These are phyloP conservation scores for Ganaspis sp. DNA, from an alignment of 1,140 invertebrate species.

Conservation along the genomic window DNA sequence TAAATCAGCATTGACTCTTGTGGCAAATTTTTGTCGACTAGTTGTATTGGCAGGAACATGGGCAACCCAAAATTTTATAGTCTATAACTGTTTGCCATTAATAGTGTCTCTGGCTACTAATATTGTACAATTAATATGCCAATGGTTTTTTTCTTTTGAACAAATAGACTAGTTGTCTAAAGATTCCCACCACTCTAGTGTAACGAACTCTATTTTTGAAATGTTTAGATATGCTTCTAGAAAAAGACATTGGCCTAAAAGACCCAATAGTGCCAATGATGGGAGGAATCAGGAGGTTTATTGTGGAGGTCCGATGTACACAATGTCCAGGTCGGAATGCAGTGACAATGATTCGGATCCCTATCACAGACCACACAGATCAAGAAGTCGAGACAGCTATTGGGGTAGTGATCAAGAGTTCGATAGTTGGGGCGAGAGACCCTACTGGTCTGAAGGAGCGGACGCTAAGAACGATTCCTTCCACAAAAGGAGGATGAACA, in stretches of 20 bases:
- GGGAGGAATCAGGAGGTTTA: constrained; percentile 70
- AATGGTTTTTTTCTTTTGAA: too few species aligned
- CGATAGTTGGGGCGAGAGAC: constrained; percentile 70
- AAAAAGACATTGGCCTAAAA: constrained; percentile 79
- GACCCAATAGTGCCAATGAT: constrained; percentile 80
- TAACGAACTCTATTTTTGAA: not conserved
- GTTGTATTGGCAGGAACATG: too few species aligned
- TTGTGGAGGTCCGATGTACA: constrained; percentile 64
- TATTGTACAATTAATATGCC: too few species aligned
- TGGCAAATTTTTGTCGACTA: too few species aligned
- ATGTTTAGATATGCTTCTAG: constrained; percentile 69
- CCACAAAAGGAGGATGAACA: constrained; percentile 71
- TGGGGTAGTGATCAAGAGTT: constrained; percentile 74
- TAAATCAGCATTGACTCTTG: too few species aligned
- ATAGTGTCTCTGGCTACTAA: too few species aligned
- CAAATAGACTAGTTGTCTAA: not conserved
- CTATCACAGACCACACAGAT: constrained; percentile 68
- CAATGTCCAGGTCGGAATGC: constrained; percentile 72
- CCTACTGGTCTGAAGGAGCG: constrained; percentile 70
- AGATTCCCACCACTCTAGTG: too few species aligned
- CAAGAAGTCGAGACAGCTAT: constrained; percentile 68
- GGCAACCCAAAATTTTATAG: too few species aligned
- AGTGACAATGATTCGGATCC: constrained; percentile 73
- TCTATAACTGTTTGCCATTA: too few species aligned
- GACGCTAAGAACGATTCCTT: constrained; percentile 69